A percentile compares a stretch with the other conserved stretches of the same genome.
Evolutionary conservation across 2,113 vertebrate species (phyloP).

Genomic region (Ellobius talpinus): DNA sequence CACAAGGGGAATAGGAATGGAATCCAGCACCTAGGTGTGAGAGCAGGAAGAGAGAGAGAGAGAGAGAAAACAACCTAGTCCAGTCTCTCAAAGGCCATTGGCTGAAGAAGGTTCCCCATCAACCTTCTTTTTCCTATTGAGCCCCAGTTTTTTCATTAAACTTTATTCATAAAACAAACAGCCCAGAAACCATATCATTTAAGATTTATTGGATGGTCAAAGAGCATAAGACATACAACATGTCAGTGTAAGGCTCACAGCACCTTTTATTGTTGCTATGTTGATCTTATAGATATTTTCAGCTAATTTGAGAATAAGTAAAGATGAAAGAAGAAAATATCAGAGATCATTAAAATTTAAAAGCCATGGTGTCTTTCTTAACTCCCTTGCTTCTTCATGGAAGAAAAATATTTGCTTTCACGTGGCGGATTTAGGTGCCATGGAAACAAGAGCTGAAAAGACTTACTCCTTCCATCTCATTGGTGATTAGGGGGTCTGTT

Average conservation of each 20-base stretch:
- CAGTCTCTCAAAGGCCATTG: no score
- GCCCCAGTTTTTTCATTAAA: background rate
- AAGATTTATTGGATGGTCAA: background rate
- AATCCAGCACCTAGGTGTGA: no score
- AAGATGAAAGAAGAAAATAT: constrained; percentile 38
- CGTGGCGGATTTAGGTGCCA: constrained; percentile 45
- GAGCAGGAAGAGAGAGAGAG: no score
- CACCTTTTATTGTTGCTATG: background rate
- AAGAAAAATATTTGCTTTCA: constrained; percentile 65
- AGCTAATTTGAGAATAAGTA: constrained; percentile 59
- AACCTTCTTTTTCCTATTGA: background rate
- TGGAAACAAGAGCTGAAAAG: constrained; percentile 72
- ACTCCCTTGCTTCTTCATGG: constrained; percentile 35
- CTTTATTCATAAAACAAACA: background rate
- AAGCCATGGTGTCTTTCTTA: constrained; percentile 30
- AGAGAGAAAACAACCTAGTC: no score
- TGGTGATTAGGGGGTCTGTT: background rate
- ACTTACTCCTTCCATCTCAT: background rate
- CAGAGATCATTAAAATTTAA: constrained; percentile 56
- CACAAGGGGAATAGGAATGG: no score
- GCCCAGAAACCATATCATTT: background rate
- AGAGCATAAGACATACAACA: background rate
- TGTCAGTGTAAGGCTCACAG: background rate
- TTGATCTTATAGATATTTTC: background rate
- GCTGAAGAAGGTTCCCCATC: no score